Evolutionary conservation across 2,888 invertebrate genomes (phyloP), one percentile per base, ranked within the genome.

Genomic region (Siphlonurus alternatus): DNA sequence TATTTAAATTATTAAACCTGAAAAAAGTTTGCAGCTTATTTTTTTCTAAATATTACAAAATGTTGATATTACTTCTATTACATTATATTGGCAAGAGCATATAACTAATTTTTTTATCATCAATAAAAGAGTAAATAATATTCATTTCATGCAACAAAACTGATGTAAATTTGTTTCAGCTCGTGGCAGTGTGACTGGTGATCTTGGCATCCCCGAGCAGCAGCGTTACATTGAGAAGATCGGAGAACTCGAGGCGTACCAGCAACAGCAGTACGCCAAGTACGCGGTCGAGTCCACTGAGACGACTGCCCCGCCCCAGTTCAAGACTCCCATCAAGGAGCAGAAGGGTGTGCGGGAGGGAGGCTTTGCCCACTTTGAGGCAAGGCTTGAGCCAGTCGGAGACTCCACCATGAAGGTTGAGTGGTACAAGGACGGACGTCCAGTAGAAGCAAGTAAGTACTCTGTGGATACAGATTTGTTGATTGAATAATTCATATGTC

Each of bases 361-460:
- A 69, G 93, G 93, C 69, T 93, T 92, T 72, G 93, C 94, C 69
- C 95, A 96, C 74, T 94, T 96, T 73, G 96, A 96, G 80, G 93
- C 94, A 69, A 87, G 94, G 68, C 83, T 96, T 61, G 94, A 95
- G 76, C 96, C 96, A 65, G 82, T 93, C 67, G 93, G 93, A 61
- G 96, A 96, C 76, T 84, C 93, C 2, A 88, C 89, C 61, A 81
- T 96, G 72, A 85, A 82, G 74, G 93, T 95, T 54, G 93, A 93
- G 77, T 96, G 95, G 94, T 82, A 89, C 65, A 92, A 93, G 74
- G 93, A 95, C 75, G 93, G 93, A 65, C 85, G 86, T 68, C 87
- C 90, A 56, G 86, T 93, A 68, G 93, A 93, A 81, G 93, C 93
- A 63, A 93, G 93, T 81, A 68, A 74, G 79, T 76, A 25, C 10